These are phyloP conservation scores for Irena cyanogastra DNA, from an alignment of 2,113 vertebrate species.

Conservation along the genomic window DNA sequence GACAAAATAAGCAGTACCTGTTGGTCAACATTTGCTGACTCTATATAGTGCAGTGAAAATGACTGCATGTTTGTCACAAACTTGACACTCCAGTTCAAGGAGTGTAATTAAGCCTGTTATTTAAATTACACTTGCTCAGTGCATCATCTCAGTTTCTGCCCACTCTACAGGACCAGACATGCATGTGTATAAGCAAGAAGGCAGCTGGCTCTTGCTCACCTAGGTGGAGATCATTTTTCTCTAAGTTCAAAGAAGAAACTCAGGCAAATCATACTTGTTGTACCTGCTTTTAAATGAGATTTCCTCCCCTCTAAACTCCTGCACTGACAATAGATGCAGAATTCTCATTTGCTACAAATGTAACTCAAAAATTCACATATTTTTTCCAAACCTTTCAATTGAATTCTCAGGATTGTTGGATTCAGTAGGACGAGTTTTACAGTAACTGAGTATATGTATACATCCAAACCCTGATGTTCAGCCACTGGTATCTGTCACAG, in stretches of 20 bases:
- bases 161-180: neutral
- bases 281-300: neutral
- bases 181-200: neutral
- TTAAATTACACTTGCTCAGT: constrained; percentile 3
- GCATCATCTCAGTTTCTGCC: constrained; percentile 17
- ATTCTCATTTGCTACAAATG: neutral
- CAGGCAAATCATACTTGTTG: neutral
- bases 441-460: neutral
- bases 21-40: constrained; percentile 49
- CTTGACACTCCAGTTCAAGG: constrained; percentile 18
- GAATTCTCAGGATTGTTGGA: neutral
- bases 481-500: neutral
- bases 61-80: neutral
- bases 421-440: neutral
- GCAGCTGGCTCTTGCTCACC: neutral
- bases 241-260: constrained; percentile 12
- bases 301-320: neutral
- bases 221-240: constrained; percentile 16
- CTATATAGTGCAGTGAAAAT: neutral
- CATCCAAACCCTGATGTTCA: neutral
- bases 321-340: neutral
- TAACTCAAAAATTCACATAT: neutral
- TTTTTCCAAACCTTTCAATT: neutral
- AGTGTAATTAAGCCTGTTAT: constrained; percentile 35
- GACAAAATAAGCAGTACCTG: neutral